Conservation (phyloP, 2,888 invertebrate species). For the Drosophila leonis region DNA sequence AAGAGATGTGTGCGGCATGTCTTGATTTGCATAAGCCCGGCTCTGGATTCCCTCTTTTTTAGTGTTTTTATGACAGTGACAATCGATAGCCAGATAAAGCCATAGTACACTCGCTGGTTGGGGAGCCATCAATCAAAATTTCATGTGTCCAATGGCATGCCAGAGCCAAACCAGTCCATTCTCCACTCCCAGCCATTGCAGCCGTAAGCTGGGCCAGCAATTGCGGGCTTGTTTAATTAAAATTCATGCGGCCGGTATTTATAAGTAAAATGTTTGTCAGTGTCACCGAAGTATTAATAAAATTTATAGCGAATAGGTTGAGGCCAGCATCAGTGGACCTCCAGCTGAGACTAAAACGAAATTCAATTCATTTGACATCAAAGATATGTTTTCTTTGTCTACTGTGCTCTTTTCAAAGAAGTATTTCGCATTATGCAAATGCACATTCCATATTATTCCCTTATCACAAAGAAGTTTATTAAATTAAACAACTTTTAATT, state of each 20-base stretch:
- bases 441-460: too few species aligned
- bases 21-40: slow-evolving; percentile 78
- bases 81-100: slow-evolving; percentile 71
- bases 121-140: slow-evolving; percentile 77
- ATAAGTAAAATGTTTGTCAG: slow-evolving; percentile 41
- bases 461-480: too few species aligned
- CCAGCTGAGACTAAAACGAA: background rate
- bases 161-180: slow-evolving; percentile 5
- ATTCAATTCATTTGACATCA: too few species aligned
- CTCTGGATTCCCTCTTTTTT: slow-evolving; percentile 45
- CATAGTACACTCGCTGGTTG: slow-evolving; percentile 50
- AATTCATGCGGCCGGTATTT: slow-evolving; percentile 58
- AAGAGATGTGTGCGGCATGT: slow-evolving; percentile 70
- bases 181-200: background rate
- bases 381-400: too few species aligned
- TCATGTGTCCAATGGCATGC: slow-evolving; percentile 58
- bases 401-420: too few species aligned
- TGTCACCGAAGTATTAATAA: slow-evolving; percentile 39
- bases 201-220: slow-evolving; percentile 19
- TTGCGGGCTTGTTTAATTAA: slow-evolving; percentile 58
- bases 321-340: background rate
- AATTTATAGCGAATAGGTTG: slow-evolving; percentile 31
- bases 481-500: too few species aligned
- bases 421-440: too few species aligned
- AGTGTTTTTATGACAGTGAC: slow-evolving; percentile 74